Evolutionary conservation across 2,888 invertebrate species (phyloP), one percentile per base, ranked within the genome.

Genomic region (Diaprepes abbreviatus): DNA sequence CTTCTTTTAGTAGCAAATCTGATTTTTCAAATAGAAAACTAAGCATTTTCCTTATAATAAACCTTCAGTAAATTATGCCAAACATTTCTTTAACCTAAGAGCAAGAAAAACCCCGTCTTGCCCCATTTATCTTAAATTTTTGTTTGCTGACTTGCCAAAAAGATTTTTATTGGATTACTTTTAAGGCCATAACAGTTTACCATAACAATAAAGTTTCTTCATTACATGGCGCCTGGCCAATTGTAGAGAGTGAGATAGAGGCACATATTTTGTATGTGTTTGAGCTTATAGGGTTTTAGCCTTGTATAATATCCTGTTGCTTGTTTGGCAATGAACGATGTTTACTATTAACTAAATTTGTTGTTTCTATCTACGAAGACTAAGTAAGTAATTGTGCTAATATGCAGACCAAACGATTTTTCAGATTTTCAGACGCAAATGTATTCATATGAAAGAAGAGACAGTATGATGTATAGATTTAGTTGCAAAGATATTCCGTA

Each of bases 181-280:
- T n/a, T 71, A 55, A 71, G 74, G 73, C 75, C 58, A 76, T 76
- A 76, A 76, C 74, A 74, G 74, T 76, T 74, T 76, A 74, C 75
- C 73, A 76, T 74, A 74, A 76, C 76, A 74, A 74, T 75, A 76
- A 76, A 74, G 75, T 73, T 73, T 68, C 73, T 70, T 66, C 69
- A 67, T 69, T 66, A 72, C 66, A 74, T 74, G 75, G 76, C 75
- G 71, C 52, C 60, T 45, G 68, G 76, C 76, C 76, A 75, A 76
- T n/a, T n/a, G n/a, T n/a, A n/a, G n/a, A 31, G 40, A 65, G 62
- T 52, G 63, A 66, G 36, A 66, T 60, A 50, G 50, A 58, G 19
- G 21, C 65, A 19, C 60, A 60, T 60, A 66, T 33, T 70, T 66
- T 60, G 52, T 57, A 54, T 43, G 43, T 57, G 21, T 55, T 48